Base-by-base conservation (phyloP, 2,797 vertebrate species). In the Smutsia temminckii region DNA sequence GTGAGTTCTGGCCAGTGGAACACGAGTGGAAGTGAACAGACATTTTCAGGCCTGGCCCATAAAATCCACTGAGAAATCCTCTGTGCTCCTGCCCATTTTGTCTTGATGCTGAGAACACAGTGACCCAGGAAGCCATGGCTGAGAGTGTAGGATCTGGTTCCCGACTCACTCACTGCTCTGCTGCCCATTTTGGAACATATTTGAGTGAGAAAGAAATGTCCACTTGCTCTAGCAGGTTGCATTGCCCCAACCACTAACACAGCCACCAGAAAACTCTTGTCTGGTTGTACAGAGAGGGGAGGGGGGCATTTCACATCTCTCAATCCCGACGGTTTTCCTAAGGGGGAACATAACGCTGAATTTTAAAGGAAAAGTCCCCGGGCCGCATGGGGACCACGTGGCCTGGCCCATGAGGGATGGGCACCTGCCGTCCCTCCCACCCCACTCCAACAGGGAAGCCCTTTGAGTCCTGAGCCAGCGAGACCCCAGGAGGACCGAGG, bases 341-440 rank as follows among this genome's bases (percentile, higher is more conserved):
- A 77, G 49, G 32, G 27, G 32, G 49, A 81, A 11, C 6, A 27
- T 16, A 51, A 51, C 17, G 10, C 7, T 49, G 25, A 51, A 27
- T 61, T 71, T 95, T 55, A 49, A 72, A 85, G 68, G 63, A 34
- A 49, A 87, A 37, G 6, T 5, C 20, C 63, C 42, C 13, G 40
- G 4, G 11, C 27, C 77, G 7, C 55, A 46, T 59, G 1, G 5
- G 42, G 42, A n/a, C 25, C 3, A 20, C 72, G 34, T 37, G 34
- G 18, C 20, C 23, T 18, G 57, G 59, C 18, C 53, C 0, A 11
- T 1, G 27, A 13, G 13, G 9, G 53, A 3, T 0, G 1, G 64
- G 25, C 10, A 6, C 53, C 40, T 57, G 20, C 32, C 12, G 4
- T 37, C 29, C n/a, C 3, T 25, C 37, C 23, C 13, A 0, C 11